Evolutionary conservation across 2,797 vertebrate genomes (phyloP).

Genomic region (Myripristis jacobus): DNA sequence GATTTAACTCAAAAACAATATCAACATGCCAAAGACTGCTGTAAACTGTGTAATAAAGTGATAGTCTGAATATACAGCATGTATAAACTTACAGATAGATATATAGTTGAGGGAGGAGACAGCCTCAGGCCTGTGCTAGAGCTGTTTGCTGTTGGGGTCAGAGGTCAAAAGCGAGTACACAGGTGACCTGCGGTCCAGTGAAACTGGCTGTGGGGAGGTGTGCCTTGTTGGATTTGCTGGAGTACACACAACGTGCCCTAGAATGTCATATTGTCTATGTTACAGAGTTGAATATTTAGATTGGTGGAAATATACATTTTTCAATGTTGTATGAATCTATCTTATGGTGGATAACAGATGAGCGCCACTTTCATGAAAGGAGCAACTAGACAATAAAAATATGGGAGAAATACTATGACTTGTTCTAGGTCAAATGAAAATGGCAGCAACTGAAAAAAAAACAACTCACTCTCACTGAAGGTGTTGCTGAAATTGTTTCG

Average conservation of each 20-base stretch:
- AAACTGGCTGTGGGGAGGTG: slow-evolving; percentile 52
- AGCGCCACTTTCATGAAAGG: neutral
- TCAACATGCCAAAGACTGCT: neutral
- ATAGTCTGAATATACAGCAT: neutral
- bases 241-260: slow-evolving; percentile 48
- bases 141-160: slow-evolving; percentile 55
- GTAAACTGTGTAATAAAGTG: neutral
- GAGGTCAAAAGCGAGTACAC: slow-evolving; percentile 86
- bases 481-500: slow-evolving; percentile 48
- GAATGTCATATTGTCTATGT: slow-evolving; percentile 17
- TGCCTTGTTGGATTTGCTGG: slow-evolving; percentile 38
- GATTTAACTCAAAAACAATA: neutral
- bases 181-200: slow-evolving; percentile 79
- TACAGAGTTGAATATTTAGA: neutral
- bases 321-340: neutral
- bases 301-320: neutral
- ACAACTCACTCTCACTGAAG: slow-evolving; percentile 78
- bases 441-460: neutral
- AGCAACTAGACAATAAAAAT: neutral
- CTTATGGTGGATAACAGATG: neutral
- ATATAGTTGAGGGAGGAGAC: slow-evolving; percentile 4
- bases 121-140: slow-evolving; percentile 20
- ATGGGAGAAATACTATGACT: neutral
- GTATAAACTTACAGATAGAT: slow-evolving; percentile 32
- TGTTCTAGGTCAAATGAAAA: neutral